Evolutionary conservation across 2,888 invertebrate species (phyloP).

Genomic region (Drosophila yooni): DNA sequence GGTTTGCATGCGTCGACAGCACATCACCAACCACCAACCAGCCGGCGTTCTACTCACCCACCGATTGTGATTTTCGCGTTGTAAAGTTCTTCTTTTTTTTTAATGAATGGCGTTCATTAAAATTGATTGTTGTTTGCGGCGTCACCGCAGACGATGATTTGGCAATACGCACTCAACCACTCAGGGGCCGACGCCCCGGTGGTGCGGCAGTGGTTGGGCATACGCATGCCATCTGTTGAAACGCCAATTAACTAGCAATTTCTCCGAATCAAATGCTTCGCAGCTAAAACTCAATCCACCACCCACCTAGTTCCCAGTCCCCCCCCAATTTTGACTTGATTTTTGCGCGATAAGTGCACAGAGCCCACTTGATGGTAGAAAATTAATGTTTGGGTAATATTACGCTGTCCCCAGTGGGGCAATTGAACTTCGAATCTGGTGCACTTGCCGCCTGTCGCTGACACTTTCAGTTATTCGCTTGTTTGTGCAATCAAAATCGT

Average conservation of each 20-base stretch:
- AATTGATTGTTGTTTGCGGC: slow-evolving; percentile 78
- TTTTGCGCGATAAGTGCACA: slow-evolving; percentile 44
- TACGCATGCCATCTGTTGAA: slow-evolving; percentile 68
- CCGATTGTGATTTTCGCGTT: slow-evolving; percentile 58
- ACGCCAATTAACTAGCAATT: slow-evolving; percentile 78
- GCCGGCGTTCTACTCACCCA: neutral
- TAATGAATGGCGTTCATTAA: slow-evolving; percentile 80
- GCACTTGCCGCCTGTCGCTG: slow-evolving; percentile 56
- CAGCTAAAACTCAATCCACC: slow-evolving; percentile 21
- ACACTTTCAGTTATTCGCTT: slow-evolving; percentile 33
- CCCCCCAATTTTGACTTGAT: slow-evolving; percentile 25
- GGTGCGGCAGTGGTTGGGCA: neutral
- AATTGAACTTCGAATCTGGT: slow-evolving; percentile 52
- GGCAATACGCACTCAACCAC: slow-evolving; percentile 53
- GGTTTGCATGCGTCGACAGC: slow-evolving; percentile 64
- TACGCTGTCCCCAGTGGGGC: slow-evolving; percentile 3
- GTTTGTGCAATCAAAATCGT: slow-evolving; percentile 26
- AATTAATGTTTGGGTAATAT: slow-evolving; percentile 47
- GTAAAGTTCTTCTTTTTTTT: slow-evolving; percentile 65
- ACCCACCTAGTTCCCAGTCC: neutral
- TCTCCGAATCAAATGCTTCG: slow-evolving; percentile 39
- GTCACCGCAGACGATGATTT: slow-evolving; percentile 64
- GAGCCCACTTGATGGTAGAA: slow-evolving; percentile 29
- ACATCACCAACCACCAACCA: slow-evolving; percentile 13
- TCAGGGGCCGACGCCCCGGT: neutral